Base-by-base conservation (phyloP, 2,888 invertebrate genomes). In the Aphelenchoides bicaudatus region DNA sequence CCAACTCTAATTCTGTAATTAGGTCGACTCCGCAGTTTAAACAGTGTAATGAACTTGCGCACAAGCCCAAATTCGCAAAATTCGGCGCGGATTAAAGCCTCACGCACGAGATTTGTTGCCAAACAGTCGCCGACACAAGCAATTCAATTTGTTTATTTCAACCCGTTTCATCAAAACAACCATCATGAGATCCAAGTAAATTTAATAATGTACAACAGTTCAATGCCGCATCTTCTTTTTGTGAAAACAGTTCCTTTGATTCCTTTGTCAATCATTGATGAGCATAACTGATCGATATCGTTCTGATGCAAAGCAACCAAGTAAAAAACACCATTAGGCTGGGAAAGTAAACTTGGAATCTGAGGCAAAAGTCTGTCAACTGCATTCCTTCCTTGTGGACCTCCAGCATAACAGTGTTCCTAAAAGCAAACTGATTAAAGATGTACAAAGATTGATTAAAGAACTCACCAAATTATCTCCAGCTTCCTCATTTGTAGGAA, bases 221-320 rank as follows among this genome's bases (percentile, higher is more conserved):
- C 94, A 65, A 90, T 88, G 54, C 88, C 87, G 67, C 91, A 87
- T 82, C 85, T 86, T 72, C 93, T 85, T 66, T 86, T 85, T 60
- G 87, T 81, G 54, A 91, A 83, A 61, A 85, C 82, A 53, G 83
- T 80, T 8, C 68, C 85, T 85, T 54, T 31, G 23, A 66, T 43
- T 19, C 19, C 31, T 51, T 47, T n/a, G 16, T 27, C 39, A 27
- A 30, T 28, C 27, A 62, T 23, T 10, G 51, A 27, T 4, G 37
- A 31, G 31, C 51, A 31, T 67, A 78, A 62, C 13, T 61, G 53
- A 0, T 65, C 80, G 34, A 88, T 87, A 80, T 88, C 85, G 83
- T 98, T 98, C 79, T 92, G 90, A 81, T 88, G 87, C 62, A 94
- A 85, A 27, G 89, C 84, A 49, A 96, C 83, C 67, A 96, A 83